Evolutionary conservation across 2,113 vertebrate species (phyloP).

Genomic region (Chloropsis cyanopogon): DNA sequence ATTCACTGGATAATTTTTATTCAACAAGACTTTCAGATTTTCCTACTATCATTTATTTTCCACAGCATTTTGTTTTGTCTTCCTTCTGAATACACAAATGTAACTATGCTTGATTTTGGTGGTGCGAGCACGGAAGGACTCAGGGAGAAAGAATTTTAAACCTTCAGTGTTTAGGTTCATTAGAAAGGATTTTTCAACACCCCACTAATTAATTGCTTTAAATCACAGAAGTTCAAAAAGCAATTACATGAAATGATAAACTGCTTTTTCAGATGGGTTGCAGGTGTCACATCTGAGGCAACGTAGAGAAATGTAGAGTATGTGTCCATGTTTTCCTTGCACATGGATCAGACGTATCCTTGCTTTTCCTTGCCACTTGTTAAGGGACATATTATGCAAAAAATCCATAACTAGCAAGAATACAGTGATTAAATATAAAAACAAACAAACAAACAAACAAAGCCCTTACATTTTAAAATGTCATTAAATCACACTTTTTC

Average conservation of each 20-base stretch:
- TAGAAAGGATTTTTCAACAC: not conserved
- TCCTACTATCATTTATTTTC: not conserved
- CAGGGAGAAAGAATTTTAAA: not conserved
- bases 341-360: not conserved
- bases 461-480: not conserved
- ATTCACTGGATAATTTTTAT: not conserved
- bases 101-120: not conserved
- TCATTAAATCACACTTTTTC: not conserved
- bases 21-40: not conserved
- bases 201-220: not conserved
- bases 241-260: conserved; percentile 7
- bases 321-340: not conserved
- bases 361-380: not conserved
- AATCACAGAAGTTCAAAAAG: not conserved
- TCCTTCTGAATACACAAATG: not conserved
- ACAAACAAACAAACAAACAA: rapidly evolving
- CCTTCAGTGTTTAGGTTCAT: not conserved
- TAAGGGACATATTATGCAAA: not conserved
- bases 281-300: not conserved
- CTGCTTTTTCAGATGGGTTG: not conserved
- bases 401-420: not conserved
- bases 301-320: not conserved
- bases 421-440: not conserved
- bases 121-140: not conserved
- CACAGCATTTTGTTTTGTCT: not conserved